phyloP scores from a whole-genome alignment of 2,113 vertebrate species.

The Sinosuthora webbiana region DNA sequence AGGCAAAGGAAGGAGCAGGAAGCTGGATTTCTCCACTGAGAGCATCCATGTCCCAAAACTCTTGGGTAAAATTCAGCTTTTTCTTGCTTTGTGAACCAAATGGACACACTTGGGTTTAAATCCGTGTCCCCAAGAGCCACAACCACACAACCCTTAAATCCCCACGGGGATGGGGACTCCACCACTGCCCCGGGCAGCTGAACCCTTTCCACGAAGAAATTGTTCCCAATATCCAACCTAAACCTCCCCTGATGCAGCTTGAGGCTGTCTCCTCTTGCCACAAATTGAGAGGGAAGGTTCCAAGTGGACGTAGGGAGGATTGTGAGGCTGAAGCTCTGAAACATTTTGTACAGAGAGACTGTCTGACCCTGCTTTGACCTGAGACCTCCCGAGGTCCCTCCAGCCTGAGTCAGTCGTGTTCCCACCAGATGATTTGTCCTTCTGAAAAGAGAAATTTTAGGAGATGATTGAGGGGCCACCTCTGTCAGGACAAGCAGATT shows the following conservation, averaged over 20 bases:
- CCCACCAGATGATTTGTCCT: background rate
- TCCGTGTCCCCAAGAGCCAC: background rate
- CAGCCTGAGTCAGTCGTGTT: background rate
- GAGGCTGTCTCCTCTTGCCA: background rate
- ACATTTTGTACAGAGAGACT: background rate
- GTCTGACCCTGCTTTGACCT: background rate
- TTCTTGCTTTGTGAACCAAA: background rate
- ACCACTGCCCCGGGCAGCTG: background rate
- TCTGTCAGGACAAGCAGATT: background rate
- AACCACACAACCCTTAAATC: background rate
- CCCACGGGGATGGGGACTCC: background rate
- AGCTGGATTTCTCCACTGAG: background rate
- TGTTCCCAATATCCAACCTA: background rate
- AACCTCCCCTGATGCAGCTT: background rate
- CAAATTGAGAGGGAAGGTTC: background rate
- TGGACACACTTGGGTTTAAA: background rate
- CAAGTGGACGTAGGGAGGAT: background rate
- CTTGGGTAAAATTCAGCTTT: background rate
- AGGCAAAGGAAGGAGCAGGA: background rate
- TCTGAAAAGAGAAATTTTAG: background rate
- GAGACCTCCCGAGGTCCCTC: background rate
- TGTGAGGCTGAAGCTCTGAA: background rate
- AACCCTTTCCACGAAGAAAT: background rate
- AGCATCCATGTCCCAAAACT: rapidly evolving
- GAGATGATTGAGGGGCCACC: background rate